Conservation (phyloP, 2,113 vertebrate genomes). For the Apistogramma diplotaenia region DNA sequence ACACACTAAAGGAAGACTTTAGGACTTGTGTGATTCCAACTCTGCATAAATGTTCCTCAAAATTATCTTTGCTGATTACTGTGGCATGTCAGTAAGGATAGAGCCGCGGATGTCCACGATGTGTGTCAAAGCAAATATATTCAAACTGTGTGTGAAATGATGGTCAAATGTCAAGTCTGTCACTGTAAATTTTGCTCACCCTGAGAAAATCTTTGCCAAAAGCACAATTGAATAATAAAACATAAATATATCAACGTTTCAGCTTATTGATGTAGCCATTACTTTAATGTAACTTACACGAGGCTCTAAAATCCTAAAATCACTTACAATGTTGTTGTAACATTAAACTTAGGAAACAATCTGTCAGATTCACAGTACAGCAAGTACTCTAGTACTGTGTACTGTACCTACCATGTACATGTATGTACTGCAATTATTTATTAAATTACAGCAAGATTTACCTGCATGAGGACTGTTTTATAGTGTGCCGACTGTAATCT, state of each 20-base stretch:
- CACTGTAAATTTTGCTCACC: neutral
- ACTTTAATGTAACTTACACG: no score
- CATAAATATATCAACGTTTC: neutral
- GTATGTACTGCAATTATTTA: no score
- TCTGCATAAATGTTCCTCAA: neutral
- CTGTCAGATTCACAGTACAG: no score
- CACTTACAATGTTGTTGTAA: neutral
- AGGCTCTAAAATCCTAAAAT: neutral
- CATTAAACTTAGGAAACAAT: neutral
- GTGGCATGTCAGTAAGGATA: neutral
- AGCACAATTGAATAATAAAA: neutral
- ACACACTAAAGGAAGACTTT: neutral
- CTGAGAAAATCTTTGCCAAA: neutral
- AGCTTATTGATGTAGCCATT: neutral
- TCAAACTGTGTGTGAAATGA: neutral
- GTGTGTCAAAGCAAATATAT: neutral
- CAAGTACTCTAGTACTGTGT: no score
- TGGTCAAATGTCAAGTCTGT: neutral
- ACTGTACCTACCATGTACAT: no score
- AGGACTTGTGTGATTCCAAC: neutral
- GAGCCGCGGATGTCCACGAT: neutral
- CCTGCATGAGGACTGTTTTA: neutral
- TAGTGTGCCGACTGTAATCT: neutral
- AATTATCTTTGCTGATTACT: neutral
- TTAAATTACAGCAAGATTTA: neutral